Evolutionary conservation across 2,113 vertebrate genomes (phyloP), one percentile per base, ranked within the genome.

Genomic region (Spheniscus mendiculus): DNA sequence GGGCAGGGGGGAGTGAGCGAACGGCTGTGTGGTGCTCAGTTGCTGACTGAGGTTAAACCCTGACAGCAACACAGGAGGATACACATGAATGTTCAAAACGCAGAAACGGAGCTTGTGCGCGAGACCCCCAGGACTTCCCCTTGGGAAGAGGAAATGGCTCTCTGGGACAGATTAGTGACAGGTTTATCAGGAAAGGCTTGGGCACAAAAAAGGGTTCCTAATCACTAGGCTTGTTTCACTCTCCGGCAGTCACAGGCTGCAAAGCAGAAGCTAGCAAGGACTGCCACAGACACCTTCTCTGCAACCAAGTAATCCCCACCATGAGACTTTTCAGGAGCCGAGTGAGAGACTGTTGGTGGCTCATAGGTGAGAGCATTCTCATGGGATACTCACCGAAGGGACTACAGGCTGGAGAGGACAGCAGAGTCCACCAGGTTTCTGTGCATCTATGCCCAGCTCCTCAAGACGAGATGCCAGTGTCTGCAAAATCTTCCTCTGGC

Each of bases 401-500:
- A 98, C 95, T 32, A 99, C 89, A 61, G 98, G 97, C 78, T 97
- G 88, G 12, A 99, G 93, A 61, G 98, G 97, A 86, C 99, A 99
- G 83, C 47, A 84, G 40, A 98, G 92, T 36, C 90, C 97, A 67
- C 94, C 52, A 21, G 50, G 76, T 47, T 91, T 76, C 61, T 56
- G 66, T 22, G n/a, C 71, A 61, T 58, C 55, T 66, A 38, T 22
- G 6, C 82, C 87, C 63, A 96, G 80, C 71, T 96, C 87, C 66
- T 94, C 70, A 16, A 99, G 96, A 50, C 45, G 67, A 58, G 93
- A 87, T 12, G 93, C 77, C 53, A 99, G 93, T 34, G 95, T 95
- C 87, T 97, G 97, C 83, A 99, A 91, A 73, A 98, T 97, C 69
- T 74, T 98, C 89, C 97, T 97, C 95, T 99, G 98, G 32, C 93